Evolutionary conservation across 2,797 vertebrate species (phyloP).

Genomic region (Harpagifer antarcticus): DNA sequence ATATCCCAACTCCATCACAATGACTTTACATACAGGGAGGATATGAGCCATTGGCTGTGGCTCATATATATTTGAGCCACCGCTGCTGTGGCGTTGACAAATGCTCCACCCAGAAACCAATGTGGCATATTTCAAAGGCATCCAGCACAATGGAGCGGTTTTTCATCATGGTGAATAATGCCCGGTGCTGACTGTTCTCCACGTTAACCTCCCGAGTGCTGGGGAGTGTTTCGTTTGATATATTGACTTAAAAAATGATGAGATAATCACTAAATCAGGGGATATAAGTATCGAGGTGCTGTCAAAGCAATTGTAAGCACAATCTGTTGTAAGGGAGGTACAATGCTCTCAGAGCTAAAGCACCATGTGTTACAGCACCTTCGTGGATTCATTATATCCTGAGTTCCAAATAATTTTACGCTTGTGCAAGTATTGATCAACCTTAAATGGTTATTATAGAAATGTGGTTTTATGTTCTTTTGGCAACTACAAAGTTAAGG

Average conservation of each 20-base stretch:
- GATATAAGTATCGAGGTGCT: background rate
- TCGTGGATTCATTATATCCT: background rate
- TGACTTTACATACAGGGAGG: slow-evolving; percentile 32
- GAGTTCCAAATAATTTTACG: background rate
- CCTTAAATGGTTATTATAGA: background rate
- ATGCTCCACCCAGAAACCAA: slow-evolving; percentile 52
- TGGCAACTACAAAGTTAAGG: background rate
- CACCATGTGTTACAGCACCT: slow-evolving; percentile 4
- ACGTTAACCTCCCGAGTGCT: slow-evolving; percentile 34
- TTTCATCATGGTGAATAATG: slow-evolving; percentile 58
- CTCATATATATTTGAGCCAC: slow-evolving; percentile 54
- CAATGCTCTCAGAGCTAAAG: slow-evolving; percentile 6
- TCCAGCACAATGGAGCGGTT: slow-evolving; percentile 54
- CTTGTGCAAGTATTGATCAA: background rate
- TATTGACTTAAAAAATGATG: slow-evolving; percentile 30
- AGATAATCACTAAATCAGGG: slow-evolving; percentile 52
- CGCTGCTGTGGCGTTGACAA: slow-evolving; percentile 62
- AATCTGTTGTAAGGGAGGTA: background rate
- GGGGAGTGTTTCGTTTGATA: slow-evolving; percentile 38
- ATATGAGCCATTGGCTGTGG: background rate
- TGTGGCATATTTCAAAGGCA: slow-evolving; percentile 64
- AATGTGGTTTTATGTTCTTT: background rate
- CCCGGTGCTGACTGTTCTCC: slow-evolving; percentile 25
- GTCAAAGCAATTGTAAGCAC: slow-evolving; percentile 28
- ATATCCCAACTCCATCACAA: slow-evolving; percentile 57